phyloP scores from a whole-genome alignment of 2,888 invertebrate species.

The Hypena proboscidalis region DNA sequence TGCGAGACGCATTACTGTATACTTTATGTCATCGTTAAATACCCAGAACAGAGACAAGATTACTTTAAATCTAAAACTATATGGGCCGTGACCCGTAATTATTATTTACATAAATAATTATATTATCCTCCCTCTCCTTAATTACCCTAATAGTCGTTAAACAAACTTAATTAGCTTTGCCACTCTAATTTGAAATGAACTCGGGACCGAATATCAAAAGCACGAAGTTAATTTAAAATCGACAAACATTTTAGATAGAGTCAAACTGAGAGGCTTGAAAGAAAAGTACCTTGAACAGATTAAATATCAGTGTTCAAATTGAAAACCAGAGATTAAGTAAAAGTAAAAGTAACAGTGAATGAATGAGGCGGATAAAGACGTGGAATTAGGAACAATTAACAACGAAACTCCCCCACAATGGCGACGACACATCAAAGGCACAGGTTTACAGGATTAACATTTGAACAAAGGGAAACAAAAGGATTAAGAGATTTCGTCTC shows the following conservation, averaged over 20 bases:
- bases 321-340: constrained; percentile 47
- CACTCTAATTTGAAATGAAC: constrained; percentile 35
- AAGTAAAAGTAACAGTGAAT: constrained; percentile 43
- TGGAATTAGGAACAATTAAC: constrained; percentile 59
- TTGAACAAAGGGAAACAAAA: constrained; percentile 61
- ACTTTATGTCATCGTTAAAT: constrained; percentile 40
- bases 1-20: constrained; percentile 40
- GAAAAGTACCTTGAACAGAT: constrained; percentile 18
- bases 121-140: constrained; percentile 38
- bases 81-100: constrained; percentile 42
- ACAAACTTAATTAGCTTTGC: constrained; percentile 43
- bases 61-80: constrained; percentile 37
- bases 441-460: constrained; percentile 58
- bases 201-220: constrained; percentile 39
- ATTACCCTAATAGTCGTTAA: constrained; percentile 46
- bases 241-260: constrained; percentile 13
- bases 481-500: constrained; percentile 61
- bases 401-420: constrained; percentile 50
- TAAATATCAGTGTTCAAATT: constrained; percentile 28
- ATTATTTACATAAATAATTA: constrained; percentile 47
- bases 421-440: constrained; percentile 52
- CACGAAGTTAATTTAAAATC: constrained; percentile 28
- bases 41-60: constrained; percentile 22
- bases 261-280: constrained; percentile 15
- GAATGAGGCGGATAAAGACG: constrained; percentile 51